Conservation (phyloP, 2,797 vertebrate species). For the Nasua narica region DNA sequence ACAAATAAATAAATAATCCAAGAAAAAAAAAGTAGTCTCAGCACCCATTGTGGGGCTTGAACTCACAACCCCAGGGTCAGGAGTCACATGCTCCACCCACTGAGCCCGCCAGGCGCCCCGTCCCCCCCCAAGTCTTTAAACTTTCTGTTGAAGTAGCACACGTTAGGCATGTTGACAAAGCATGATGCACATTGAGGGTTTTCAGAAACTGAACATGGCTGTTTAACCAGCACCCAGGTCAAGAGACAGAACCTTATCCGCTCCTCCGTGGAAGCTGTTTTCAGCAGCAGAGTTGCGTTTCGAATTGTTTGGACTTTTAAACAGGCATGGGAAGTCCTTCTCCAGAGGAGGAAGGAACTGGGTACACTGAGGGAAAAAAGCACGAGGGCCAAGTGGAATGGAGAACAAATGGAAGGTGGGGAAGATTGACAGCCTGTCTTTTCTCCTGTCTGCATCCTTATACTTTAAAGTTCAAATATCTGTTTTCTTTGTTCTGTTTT, state of each 20-base stretch:
- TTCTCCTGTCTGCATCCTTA: neutral
- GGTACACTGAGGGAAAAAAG: neutral
- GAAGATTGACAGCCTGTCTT: neutral
- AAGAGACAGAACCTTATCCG: neutral
- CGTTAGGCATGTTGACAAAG: neutral
- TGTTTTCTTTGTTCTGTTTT: conserved; percentile 72
- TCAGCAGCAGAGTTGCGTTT: neutral
- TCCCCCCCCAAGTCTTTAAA: neutral
- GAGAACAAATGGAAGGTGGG: neutral
- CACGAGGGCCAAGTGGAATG: neutral
- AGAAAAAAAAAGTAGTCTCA: neutral
- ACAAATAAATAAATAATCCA: neutral
- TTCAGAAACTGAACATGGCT: neutral
- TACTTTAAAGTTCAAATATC: conserved; percentile 58
- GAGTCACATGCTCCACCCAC: neutral
- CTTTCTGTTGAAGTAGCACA: neutral
- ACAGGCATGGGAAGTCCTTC: neutral
- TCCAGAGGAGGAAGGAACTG: too few species aligned
- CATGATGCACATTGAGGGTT: neutral
- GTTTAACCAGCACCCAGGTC: neutral
- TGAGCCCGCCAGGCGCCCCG: neutral
- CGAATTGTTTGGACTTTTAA: neutral
- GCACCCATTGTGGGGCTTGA: neutral
- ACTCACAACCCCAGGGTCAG: neutral
- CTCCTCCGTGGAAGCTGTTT: neutral